Evolutionary conservation across 2,888 invertebrate genomes (phyloP).

Genomic region (Hirtodrosophila confusa): DNA sequence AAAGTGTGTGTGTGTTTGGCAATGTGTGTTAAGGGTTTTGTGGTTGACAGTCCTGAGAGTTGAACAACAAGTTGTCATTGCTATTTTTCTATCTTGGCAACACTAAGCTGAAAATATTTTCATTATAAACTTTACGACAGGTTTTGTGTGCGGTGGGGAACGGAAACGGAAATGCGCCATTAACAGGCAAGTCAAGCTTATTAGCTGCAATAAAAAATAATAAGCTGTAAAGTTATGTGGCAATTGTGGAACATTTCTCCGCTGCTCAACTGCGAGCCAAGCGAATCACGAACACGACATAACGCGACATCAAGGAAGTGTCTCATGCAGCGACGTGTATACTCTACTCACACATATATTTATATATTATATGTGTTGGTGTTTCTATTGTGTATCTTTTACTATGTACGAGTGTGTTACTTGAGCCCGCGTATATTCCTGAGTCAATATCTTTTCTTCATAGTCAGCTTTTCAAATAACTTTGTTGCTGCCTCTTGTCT

Average conservation of each 20-base stretch:
- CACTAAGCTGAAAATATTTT: slow-evolving; percentile 73
- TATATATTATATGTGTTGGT: slow-evolving; percentile 4
- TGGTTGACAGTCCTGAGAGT: slow-evolving; percentile 38
- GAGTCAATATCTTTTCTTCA: background rate
- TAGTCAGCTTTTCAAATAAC: slow-evolving; percentile 30
- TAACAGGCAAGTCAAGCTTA: slow-evolving; percentile 75
- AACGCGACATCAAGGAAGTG: slow-evolving; percentile 22
- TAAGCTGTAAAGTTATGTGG: slow-evolving; percentile 79
- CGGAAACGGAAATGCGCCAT: slow-evolving; percentile 74
- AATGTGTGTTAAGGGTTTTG: slow-evolving; percentile 36
- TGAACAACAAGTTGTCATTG: slow-evolving; percentile 45
- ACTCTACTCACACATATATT: too few relatives aligned
- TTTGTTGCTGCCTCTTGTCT: slow-evolving; percentile 26
- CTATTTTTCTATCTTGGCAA: slow-evolving; percentile 24
- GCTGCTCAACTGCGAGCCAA: slow-evolving; percentile 19
- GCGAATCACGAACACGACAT: slow-evolving; percentile 24
- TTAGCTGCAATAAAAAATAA: slow-evolving; percentile 77
- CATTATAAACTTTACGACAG: slow-evolving; percentile 77
- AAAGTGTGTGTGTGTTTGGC: slow-evolving; percentile 5
- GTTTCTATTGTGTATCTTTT: too few relatives aligned
- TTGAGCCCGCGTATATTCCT: too few relatives aligned
- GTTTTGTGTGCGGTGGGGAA: slow-evolving; percentile 51
- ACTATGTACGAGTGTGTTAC: too few relatives aligned
- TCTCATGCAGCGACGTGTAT: slow-evolving; percentile 3
- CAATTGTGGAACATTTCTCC: slow-evolving; percentile 66